Conservation (phyloP, 2,113 vertebrate genomes). For the Chaetops frenatus region DNA sequence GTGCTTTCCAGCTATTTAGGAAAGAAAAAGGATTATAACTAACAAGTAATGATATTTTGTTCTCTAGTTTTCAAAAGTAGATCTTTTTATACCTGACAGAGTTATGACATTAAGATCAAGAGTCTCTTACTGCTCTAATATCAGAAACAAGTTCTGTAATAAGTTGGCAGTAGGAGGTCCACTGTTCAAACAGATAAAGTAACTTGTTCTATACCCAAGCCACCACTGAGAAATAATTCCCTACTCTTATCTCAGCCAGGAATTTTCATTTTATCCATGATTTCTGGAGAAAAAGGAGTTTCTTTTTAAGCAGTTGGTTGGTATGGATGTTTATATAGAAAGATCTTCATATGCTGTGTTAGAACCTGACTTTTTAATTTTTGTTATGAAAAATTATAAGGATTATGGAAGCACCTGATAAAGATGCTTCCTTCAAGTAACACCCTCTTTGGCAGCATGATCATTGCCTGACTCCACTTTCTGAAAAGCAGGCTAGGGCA, state of each 20-base stretch:
- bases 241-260: neutral
- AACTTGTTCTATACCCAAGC: neutral
- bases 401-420: neutral
- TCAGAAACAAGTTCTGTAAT: neutral
- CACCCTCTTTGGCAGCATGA: neutral
- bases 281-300: neutral
- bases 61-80: neutral
- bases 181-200: neutral
- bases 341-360: neutral
- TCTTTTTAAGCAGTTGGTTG: neutral
- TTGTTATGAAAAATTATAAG: neutral
- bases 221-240: neutral
- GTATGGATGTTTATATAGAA: neutral
- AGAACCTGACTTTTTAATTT: neutral
- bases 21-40: neutral
- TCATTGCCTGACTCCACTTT: neutral
- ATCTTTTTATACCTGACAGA: neutral
- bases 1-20: neutral
- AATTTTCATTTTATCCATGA: neutral
- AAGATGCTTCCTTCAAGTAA: neutral
- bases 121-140: neutral
- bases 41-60: neutral
- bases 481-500: neutral
- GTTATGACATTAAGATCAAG: neutral
- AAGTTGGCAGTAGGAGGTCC: neutral